Base-by-base conservation (phyloP, 2,113 vertebrate genomes). In the Prochilodus magdalenae region DNA sequence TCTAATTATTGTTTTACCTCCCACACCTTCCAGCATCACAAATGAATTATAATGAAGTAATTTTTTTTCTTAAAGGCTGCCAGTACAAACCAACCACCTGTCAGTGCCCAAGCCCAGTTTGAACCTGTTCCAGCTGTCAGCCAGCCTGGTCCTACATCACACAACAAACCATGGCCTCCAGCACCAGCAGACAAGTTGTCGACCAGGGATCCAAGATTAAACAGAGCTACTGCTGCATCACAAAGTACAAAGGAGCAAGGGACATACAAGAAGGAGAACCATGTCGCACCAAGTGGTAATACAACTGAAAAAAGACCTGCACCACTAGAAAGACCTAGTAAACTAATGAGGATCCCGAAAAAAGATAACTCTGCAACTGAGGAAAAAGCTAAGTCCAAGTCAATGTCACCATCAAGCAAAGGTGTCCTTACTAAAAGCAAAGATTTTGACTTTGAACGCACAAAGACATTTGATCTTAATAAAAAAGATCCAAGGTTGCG, bases 161-260 rank as follows among this genome's bases (percentile, higher is more conserved):
- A 90, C 8, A 94, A 96, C 73, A 96, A 96, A 82, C 93, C 94
- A 59, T 94, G 94, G 89, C 89, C 93, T 27, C 89, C 95, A 69
- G 93, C 94, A 24, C 94, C 93, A 84, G 89, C 94, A 27, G 97
- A 98, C 53, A 98, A 98, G 88, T 85, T 91, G 12, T 86, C 95
- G 27, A 96, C 94, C 59, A 93, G 97, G 86, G 98, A 99, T 91
- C 98, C 97, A 40, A 96, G 98, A 30, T 93, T 99, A 81, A 97
- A 97, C 87, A 94, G 97, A 73, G 51, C 79, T 80, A 84, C 85
- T 82, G 92, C 87, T 11, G 91, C 86, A 84, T 87, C 92, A 36
- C 83, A 93, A 74, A 95, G 93, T 69, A 63, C 89, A 84, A 98
- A 97, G 93, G 97, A 97, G 75, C 94, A 94, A 0, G 89, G 90